These are phyloP conservation scores for Blastobasis lacticolella DNA, from an alignment of 2,888 invertebrate species.

Conservation along the genomic window DNA sequence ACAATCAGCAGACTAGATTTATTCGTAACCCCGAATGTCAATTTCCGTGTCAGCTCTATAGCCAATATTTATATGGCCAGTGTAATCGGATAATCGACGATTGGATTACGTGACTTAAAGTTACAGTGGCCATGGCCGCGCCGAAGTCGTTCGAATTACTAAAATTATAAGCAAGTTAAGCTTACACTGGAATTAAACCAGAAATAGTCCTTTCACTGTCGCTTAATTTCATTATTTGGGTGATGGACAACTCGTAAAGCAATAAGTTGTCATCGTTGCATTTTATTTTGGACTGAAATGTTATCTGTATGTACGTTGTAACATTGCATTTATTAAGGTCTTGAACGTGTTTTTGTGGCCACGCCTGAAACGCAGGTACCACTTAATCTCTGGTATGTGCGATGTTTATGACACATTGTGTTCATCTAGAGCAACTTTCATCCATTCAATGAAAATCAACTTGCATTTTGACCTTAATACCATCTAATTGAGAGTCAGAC, in stretches of 20 bases:
- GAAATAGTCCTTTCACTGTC: no score
- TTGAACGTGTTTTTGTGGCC: no score
- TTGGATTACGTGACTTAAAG: constrained; percentile 27
- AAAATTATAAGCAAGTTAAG: no score
- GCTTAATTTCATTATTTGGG: no score
- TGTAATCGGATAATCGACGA: constrained; percentile 10
- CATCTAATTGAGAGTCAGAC: constrained; percentile 10
- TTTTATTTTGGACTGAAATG: no score
- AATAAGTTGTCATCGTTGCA: no score
- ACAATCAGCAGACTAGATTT: constrained; percentile 39
- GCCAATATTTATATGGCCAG: constrained; percentile 15
- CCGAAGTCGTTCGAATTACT: no score
- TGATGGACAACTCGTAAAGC: no score
- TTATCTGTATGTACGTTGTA: no score
- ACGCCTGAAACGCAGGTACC: constrained; percentile 1
- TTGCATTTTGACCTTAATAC: constrained; percentile 16
- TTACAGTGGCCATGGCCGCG: constrained; percentile 1
- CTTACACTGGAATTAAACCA: no score
- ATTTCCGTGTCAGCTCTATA: constrained; percentile 20
- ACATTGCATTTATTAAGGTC: no score
- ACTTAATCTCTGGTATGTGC: not conserved
- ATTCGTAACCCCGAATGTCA: constrained; percentile 37
- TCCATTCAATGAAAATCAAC: constrained; percentile 23
- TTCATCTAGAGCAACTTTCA: constrained; percentile 15
- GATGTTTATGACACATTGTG: constrained; percentile 6